Evolutionary conservation across 2,888 invertebrate genomes (phyloP).

Genomic region (Nomada flava): DNA sequence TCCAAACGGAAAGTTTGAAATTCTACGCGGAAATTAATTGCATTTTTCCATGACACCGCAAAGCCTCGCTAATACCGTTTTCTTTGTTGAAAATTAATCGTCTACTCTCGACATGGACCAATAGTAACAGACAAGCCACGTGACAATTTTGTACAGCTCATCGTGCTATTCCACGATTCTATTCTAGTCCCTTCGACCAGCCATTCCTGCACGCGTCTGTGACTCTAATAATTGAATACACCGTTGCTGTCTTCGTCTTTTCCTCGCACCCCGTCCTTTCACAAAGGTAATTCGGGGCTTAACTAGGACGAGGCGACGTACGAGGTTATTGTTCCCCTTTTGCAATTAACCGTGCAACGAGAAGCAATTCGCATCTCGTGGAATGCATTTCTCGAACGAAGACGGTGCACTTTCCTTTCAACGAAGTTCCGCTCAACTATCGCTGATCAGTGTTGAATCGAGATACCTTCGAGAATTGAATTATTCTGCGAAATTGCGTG

Average conservation of each 20-base stretch:
- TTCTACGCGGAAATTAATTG: neutral
- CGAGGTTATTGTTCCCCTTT: conserved; percentile 26
- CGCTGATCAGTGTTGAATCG: too few relatives aligned
- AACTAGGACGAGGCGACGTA: conserved; percentile 13
- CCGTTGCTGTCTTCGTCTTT: neutral
- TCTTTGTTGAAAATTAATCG: conserved; percentile 29
- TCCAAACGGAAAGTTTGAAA: neutral
- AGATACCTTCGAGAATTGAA: too few relatives aligned
- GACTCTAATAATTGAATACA: conserved; percentile 52
- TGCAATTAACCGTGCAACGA: conserved; percentile 3
- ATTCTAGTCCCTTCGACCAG: conserved; percentile 60
- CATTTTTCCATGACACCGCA: neutral
- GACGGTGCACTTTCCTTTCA: neutral
- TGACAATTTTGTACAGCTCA: conserved; percentile 38
- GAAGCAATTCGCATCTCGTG: neutral
- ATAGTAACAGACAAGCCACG: conserved; percentile 8
- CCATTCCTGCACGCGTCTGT: conserved; percentile 43
- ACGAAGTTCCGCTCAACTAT: too few relatives aligned
- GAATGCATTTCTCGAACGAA: neutral
- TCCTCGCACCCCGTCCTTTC: neutral
- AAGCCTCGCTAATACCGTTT: conserved; percentile 26
- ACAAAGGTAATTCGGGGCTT: conserved; percentile 25
- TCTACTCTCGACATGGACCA: neutral
- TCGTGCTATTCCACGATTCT: conserved; percentile 39
- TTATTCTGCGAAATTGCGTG: too few relatives aligned